Conservation (phyloP, 2,888 invertebrate genomes). For the Ochlodes sylvanus region DNA sequence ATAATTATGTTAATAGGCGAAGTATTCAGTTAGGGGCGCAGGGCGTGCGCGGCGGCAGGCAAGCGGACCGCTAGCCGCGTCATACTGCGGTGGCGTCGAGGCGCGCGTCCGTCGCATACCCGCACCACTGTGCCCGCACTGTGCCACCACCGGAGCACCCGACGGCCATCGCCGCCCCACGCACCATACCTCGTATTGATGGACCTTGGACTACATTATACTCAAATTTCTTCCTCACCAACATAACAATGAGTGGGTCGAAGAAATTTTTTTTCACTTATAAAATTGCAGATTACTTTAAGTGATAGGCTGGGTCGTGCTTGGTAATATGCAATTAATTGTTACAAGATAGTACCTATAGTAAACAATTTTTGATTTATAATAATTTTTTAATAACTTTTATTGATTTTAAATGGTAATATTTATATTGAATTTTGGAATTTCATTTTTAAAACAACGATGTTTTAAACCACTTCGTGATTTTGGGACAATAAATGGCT, state of each 20-base stretch:
- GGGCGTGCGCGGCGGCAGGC: constrained; percentile 48
- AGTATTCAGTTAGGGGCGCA: constrained; percentile 53
- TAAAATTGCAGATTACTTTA: constrained; percentile 25
- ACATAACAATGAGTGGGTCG: constrained; percentile 38
- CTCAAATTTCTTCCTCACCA: constrained; percentile 36
- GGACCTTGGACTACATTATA: constrained; percentile 74
- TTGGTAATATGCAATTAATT: not conserved
- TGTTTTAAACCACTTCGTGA: too few relatives aligned
- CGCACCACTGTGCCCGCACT: constrained; percentile 53
- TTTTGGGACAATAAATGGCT: too few relatives aligned
- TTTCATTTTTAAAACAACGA: too few relatives aligned
- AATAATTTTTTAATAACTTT: not conserved
- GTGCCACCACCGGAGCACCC: constrained; percentile 47
- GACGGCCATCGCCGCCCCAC: constrained; percentile 52
- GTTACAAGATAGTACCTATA: not conserved
- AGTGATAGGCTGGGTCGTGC: constrained; percentile 1
- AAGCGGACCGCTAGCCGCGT: constrained; percentile 73
- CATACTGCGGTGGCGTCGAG: constrained; percentile 72
- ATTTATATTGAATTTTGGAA: too few relatives aligned
- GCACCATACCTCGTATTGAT: constrained; percentile 78
- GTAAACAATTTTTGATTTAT: not conserved
- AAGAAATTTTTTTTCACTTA: constrained; percentile 31
- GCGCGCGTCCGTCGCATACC: constrained; percentile 56
- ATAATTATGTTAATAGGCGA: constrained; percentile 54
- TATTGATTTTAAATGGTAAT: not conserved